Conservation (phyloP, 2,113 vertebrate species). For the Candoia aspera region DNA sequence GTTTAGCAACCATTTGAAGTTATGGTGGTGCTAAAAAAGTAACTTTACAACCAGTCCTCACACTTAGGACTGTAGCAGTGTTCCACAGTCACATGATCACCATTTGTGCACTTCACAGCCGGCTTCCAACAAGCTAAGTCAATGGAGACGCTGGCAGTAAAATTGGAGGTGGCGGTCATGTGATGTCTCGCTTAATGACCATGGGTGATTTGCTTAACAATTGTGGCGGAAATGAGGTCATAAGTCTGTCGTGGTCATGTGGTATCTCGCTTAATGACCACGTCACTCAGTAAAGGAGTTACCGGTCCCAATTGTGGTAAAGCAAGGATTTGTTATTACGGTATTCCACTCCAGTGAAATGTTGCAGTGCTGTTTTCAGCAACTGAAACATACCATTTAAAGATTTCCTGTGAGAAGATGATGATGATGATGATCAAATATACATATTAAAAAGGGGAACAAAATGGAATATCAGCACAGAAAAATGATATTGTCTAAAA, state of each 20-base stretch:
- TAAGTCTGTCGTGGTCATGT: neutral
- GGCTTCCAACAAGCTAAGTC: neutral
- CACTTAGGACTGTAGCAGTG: no score
- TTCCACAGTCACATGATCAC: neutral
- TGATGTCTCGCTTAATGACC: neutral
- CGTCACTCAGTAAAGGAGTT: neutral
- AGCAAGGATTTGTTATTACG: neutral
- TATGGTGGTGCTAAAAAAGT: no score
- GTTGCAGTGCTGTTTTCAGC: neutral
- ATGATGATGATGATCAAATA: neutral
- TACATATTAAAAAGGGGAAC: neutral
- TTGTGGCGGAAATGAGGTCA: no score
- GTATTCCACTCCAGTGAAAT: neutral
- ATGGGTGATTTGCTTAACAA: no score
- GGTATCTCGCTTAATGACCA: neutral
- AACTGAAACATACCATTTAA: neutral
- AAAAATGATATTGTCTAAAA: neutral
- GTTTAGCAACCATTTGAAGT: no score
- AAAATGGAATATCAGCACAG: neutral
- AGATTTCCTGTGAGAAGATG: neutral
- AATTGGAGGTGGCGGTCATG: neutral
- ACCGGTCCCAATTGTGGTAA: neutral
- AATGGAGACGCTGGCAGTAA: neutral
- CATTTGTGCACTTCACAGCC: no score
- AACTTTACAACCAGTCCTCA: no score